Base-by-base conservation (phyloP, 2,888 invertebrate genomes). In the Geophilus truncorum region DNA sequence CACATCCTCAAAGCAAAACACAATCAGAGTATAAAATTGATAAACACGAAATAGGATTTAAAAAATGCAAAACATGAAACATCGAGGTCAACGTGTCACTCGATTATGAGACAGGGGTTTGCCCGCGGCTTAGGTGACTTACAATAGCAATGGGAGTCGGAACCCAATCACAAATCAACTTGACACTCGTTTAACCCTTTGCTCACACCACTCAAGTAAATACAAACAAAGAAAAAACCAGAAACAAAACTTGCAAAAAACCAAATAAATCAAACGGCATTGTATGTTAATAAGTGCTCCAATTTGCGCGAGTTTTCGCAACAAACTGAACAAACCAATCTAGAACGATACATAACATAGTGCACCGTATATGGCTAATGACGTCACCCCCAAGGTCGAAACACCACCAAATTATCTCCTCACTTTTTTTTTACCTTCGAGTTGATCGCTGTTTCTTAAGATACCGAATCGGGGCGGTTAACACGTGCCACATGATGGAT, bases 401-500 rank as follows among this genome's bases (percentile, higher is more conserved):
- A 21, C 23, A 10, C 12, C 7, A 57, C 23, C 23, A 57, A 40
- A 40, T 40, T 10, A 40, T 10, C 40, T n/a, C n/a, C 40, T 10
- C 10, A 3, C 1, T 57, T 57, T 51, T 51, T 57, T 57, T n/a
- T 62, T 62, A 62, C 57, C 57, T 62, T 62, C 57, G 21, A 62
- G 23, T 62, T 10, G 21, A 21, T 10, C 57, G 57, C 23, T 62
- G 57, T 62, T 62, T 62, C 23, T 10, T 62, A 62, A 62, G 57
- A 62, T 23, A 62, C 21, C 57, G 57, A 62, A 62, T 23, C 21
- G 57, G 57, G 23, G 57, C 57, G 21, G 57, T 62, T 21, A 62
- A 62, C 57, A 62, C 57, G 57, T 62, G 57, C 57, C 57, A 62
- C 57, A 62, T 62, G 57, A 10, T 62, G 57, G 57, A 62, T 62